These are phyloP conservation scores for Psix sp. DNA, from an alignment of 1,140 invertebrate species.

Conservation along the genomic window DNA sequence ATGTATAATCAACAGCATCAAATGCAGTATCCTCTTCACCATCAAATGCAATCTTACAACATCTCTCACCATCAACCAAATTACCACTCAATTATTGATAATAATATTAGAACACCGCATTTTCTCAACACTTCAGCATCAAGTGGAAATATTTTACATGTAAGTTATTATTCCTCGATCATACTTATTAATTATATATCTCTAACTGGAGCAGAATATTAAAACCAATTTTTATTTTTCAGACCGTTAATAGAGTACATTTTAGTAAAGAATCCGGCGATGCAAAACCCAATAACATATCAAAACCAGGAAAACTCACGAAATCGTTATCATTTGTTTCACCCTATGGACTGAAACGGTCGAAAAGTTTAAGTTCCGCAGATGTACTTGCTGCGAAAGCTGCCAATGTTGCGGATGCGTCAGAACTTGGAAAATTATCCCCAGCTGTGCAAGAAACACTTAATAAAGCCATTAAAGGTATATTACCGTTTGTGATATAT, in stretches of 20 bases:
- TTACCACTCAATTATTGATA: slow-evolving; percentile 71
- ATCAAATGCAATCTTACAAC: slow-evolving; percentile 67
- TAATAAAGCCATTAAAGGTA: slow-evolving; percentile 83
- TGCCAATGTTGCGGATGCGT: slow-evolving; percentile 81
- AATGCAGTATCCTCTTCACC: slow-evolving; percentile 65
- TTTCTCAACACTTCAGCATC: slow-evolving; percentile 80
- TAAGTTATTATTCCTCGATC: slow-evolving; percentile 63
- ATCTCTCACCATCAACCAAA: slow-evolving; percentile 63
- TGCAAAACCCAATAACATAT: slow-evolving; percentile 54
- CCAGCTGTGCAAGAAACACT: slow-evolving; percentile 84
- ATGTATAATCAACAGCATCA: slow-evolving; percentile 74
- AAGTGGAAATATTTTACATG: slow-evolving; percentile 83
- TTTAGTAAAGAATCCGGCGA: slow-evolving; percentile 68
- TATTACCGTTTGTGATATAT: slow-evolving; percentile 3
- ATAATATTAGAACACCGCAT: slow-evolving; percentile 69
- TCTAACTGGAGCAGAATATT: too few species aligned
- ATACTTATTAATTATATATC: neutral
- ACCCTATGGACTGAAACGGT: slow-evolving; percentile 83
- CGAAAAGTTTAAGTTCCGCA: slow-evolving; percentile 87
- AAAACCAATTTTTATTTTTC: slow-evolving; percentile 1
- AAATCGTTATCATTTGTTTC: slow-evolving; percentile 74
- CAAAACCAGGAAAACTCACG: slow-evolving; percentile 71
- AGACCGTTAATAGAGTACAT: slow-evolving; percentile 78
- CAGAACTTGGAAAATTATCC: slow-evolving; percentile 85
- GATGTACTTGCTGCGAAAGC: slow-evolving; percentile 78